Evolutionary conservation across 2,888 invertebrate species (phyloP), one percentile per base, ranked within the genome.

Genomic region (Trachelus stipa): DNA sequence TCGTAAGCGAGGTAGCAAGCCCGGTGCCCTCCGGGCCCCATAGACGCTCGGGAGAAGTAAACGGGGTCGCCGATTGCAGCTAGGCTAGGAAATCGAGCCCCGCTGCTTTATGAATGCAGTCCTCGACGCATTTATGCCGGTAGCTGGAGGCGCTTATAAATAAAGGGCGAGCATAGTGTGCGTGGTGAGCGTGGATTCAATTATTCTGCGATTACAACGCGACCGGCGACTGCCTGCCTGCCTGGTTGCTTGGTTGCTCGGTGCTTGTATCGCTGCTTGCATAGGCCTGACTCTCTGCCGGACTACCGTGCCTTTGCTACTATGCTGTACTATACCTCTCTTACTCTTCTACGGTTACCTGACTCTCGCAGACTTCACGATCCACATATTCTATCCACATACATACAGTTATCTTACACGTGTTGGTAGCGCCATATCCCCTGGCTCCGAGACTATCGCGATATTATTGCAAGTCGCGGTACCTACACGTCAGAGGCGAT

Each of bases 141-240:
- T 85, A 83, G 87, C 89, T 86, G 79, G 79, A 84, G 88, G 89
- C 88, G 86, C 87, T 90, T 89, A 89, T 88, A 90, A 90, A 90
- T 90, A 89, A 89, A 90, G 87, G 84, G 83, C 80, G 82, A 80
- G 82, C 77, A 76, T 71, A 77, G 76, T 76, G 81, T 74, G 82
- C 82, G 80, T 78, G 77, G 84, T 79, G 83, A 83, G 83, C 85
- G 83, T 84, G 84, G 88, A 90, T 90, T 90, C 90, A 90, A 90
- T 90, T 90, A 90, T 90, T 90, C 89, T 85, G 85, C 89, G 87
- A 90, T 90, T 89, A 89, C 89, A 88, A 81, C 83, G 82, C 76
- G 80, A 79, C 76, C 83, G 82, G 81, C 84, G 83, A 84, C 82
- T 79, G 84, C 78, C 76, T 76, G 83, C 74, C 79, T 69, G 71